Evolutionary conservation across 2,888 invertebrate genomes (phyloP).

Genomic region (Aricia artaxerxes): DNA sequence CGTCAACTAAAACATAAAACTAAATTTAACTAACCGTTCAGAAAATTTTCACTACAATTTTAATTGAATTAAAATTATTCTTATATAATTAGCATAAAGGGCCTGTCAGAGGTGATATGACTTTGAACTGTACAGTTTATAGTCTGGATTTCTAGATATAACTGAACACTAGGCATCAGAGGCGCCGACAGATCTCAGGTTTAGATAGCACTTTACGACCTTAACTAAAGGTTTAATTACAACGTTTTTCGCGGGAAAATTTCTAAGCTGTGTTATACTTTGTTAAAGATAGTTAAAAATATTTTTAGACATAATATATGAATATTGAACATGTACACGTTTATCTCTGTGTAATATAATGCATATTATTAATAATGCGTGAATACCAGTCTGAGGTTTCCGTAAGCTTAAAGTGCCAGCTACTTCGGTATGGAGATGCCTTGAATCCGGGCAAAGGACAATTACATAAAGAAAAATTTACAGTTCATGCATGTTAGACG

Average conservation of each 20-base stretch:
- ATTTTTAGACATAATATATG: too few species aligned
- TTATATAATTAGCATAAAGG: neutral
- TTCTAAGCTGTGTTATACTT: neutral
- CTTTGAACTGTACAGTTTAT: neutral
- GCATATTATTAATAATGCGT: too few species aligned
- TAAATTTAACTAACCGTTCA: neutral
- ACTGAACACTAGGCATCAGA: neutral
- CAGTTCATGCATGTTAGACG: too few species aligned
- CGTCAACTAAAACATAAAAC: too few species aligned
- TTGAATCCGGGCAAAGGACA: too few species aligned
- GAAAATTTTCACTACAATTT: neutral
- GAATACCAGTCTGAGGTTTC: too few species aligned
- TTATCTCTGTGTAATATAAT: too few species aligned
- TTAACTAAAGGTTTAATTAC: slow-evolving; percentile 9
- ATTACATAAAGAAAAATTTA: too few species aligned
- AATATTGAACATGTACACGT: too few species aligned
- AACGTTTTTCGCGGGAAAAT: neutral
- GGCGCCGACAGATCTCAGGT: neutral
- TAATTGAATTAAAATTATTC: neutral
- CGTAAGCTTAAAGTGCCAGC: too few species aligned
- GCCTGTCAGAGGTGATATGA: neutral
- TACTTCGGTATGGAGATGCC: too few species aligned
- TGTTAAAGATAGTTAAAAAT: neutral
- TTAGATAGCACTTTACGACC: neutral
- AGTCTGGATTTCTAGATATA: neutral